Base-by-base conservation (phyloP, 2,888 invertebrate genomes). In the Bombylius major region DNA sequence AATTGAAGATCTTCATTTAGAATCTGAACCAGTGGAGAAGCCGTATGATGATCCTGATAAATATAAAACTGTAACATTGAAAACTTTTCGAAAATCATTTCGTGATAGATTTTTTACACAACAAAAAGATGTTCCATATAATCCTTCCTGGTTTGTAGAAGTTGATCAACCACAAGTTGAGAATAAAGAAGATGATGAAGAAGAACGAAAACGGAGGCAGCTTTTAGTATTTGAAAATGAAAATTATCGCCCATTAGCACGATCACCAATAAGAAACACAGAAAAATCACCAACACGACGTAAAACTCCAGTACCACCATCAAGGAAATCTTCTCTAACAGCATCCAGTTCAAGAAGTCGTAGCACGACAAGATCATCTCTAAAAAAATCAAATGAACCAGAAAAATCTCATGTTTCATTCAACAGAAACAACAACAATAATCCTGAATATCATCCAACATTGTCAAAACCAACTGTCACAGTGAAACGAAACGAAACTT, bases 81-180 rank as follows among this genome's bases (percentile, higher is more conserved):
- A 68, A 50, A 72, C 70, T 53, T 70, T 71, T 55, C 70, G 72
- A 12, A 71, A 69, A 59, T 72, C 73, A 1, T 73, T 73, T 60
- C 68, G 72, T 1, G 71, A 73, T 6, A 68, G 67, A 34, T 64
- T 73, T 54, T 53, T 72, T 51, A 63, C 69, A 14, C 65, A 69
- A 47, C 67, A 69, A 44, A 69, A 70, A 14, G 67, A 72, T 23
- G 65, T 66, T 5, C 68, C 70, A 0, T 65, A 73, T 50, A 72
- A 72, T 65, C 73, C 74, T 36, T 62, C 73, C 54, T 73, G 73
- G 73, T 73, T 73, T 58, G 70, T 73, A 6, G 69, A 70, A 58
- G 73, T 73, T 8, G 71, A 72, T 5, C 57, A 65, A 39, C 62
- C 65, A 0, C 56, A 56, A n/a, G 46, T 42, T 1, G 32, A 50